These are phyloP conservation scores for Hephaestus fuliginosus DNA, from an alignment of 2,797 vertebrate genomes.

Conservation along the genomic window DNA sequence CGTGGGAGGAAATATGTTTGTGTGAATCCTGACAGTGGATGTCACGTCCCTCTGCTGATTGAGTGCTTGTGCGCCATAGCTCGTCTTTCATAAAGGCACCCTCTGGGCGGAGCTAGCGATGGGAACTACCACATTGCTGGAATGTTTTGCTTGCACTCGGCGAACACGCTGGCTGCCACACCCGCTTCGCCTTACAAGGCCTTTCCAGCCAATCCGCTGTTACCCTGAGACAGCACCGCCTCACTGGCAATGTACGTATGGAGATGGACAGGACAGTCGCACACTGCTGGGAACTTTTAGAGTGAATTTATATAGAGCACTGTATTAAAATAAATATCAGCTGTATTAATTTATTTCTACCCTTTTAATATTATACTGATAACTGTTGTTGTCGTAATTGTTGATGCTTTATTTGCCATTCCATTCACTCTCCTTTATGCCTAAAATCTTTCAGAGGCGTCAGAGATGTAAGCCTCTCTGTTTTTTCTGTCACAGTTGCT, in stretches of 20 bases:
- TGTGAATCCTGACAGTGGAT: constrained; percentile 53
- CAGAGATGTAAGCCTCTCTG: not conserved
- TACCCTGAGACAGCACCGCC: constrained; percentile 84
- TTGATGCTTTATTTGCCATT: not conserved
- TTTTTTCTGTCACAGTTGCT: constrained; percentile 1
- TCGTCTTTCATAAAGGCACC: constrained; percentile 53
- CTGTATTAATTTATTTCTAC: not conserved
- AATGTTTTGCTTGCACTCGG: constrained; percentile 84
- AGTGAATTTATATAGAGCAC: not conserved
- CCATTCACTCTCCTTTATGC: not conserved
- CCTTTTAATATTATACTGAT: not conserved
- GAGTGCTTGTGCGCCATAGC: constrained; percentile 47
- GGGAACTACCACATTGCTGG: constrained; percentile 83
- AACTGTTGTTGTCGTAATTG: not conserved
- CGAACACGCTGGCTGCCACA: constrained; percentile 63
- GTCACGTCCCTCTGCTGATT: constrained; percentile 54
- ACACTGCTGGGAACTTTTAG: constrained; percentile 1
- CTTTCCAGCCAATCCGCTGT: constrained; percentile 86
- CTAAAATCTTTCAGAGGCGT: not conserved
- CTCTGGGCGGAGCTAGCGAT: constrained; percentile 72
- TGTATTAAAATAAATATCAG: not conserved
- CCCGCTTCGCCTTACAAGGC: constrained; percentile 74
- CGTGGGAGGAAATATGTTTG: constrained; percentile 52
- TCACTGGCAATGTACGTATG: constrained; percentile 85
- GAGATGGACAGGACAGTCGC: not conserved